A percentile compares a stretch with the other conserved stretches of the same genome.
phyloP scores from a whole-genome alignment of 2,113 vertebrate species.

The Aegithalos caudatus region DNA sequence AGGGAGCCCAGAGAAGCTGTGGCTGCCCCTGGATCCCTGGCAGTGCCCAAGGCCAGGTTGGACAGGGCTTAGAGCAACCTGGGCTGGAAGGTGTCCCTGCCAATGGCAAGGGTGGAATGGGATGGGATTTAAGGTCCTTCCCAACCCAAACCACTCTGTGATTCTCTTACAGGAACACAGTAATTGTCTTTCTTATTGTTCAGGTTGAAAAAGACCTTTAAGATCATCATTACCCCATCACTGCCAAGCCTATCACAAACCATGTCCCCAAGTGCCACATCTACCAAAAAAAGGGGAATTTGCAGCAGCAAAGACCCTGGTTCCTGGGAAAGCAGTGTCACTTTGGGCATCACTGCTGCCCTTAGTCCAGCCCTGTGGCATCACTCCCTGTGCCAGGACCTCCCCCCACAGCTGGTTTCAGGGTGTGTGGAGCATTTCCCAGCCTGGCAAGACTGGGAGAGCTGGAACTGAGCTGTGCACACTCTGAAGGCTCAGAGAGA shows the following conservation, averaged over 20 bases:
- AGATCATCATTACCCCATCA: background rate
- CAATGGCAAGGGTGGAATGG: background rate
- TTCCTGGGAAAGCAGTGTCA: background rate
- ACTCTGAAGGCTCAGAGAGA: background rate
- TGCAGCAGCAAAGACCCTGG: background rate
- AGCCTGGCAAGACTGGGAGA: background rate
- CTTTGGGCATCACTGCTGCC: background rate
- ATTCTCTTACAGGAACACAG: rapidly evolving
- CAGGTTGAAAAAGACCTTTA: background rate
- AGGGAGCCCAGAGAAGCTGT: background rate
- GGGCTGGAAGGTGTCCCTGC: rapidly evolving
- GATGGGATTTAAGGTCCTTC: background rate
- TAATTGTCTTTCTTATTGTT: background rate
- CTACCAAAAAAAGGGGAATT: background rate
- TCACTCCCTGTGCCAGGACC: rapidly evolving
- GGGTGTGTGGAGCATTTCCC: background rate
- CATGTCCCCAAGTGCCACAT: background rate
- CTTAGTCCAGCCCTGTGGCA: rapidly evolving
- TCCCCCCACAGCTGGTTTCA: rapidly evolving
- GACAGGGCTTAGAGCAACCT: rapidly evolving
- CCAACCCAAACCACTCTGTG: background rate
- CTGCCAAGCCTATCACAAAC: background rate
- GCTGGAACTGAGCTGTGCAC: background rate
- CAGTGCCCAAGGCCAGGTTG: rapidly evolving
- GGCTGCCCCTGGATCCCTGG: background rate